Base-by-base conservation (phyloP, 2,888 invertebrate genomes). In the Sesia apiformis region DNA sequence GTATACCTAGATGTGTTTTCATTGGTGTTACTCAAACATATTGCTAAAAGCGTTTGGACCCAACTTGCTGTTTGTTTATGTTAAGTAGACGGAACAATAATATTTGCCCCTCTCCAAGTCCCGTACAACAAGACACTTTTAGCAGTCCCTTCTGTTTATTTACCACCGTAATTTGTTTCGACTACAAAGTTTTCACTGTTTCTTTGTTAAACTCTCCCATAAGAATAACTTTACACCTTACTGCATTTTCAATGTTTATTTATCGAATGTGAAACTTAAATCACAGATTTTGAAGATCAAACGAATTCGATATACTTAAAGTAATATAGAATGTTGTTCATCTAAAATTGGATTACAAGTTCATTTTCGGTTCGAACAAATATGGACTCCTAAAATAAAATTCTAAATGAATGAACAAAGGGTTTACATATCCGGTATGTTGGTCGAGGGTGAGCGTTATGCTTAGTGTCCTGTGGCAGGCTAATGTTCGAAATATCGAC, bases 401-500 rank as follows among this genome's bases (percentile, higher is more conserved):
- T 23, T 23, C 23, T 49, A 23, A 52, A 56, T 55, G 56, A 56
- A 51, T 59, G 60, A 62, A 62, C 60, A 62, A 62, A 60, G 58
- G 61, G 56, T 40, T 42, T 42, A 51, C 43, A 53, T 46, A 57
- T 55, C 53, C 58, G 60, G 57, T 59, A 70, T 65, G 64, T 66
- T 58, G 67, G 66, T 53, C 52, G 40, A 52, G 38, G 39, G 49
- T 42, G 53, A 56, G 56, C 60, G 61, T 61, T 59, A 60, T 57
- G 72, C 70, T 72, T 69, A 78, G 72, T 77, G 78, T 78, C 77
- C 78, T 76, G 72, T 76, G 68, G 67, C 65, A 70, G 74, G 81
- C 76, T 80, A 84, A 83, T 85, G 79, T 82, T 79, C 83, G 78
- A 79, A 85, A 86, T 83, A 87, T 87, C 85, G 87, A 84, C 84